Conservation (phyloP, 2,797 vertebrate genomes). For the Danio aesculapii region DNA sequence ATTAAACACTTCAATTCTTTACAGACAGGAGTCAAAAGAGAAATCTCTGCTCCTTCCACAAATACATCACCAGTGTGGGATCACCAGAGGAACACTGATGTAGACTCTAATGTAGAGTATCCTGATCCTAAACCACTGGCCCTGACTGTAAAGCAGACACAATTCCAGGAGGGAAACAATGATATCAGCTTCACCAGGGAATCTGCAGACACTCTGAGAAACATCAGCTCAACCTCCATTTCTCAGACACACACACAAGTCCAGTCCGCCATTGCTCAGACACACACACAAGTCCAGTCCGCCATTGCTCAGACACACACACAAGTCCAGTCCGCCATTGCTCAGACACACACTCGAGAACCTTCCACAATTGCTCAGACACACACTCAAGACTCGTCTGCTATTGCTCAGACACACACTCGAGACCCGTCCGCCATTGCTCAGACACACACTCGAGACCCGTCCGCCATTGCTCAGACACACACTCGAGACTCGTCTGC, state of each 20-base stretch:
- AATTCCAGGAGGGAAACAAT: neutral
- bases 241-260: conserved; percentile 13
- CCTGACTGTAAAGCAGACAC: conserved; percentile 37
- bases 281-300: too few species aligned
- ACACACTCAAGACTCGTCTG: too few species aligned
- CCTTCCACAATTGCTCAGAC: too few species aligned
- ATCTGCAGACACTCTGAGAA: neutral
- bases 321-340: too few species aligned
- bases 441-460: too few species aligned
- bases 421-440: too few species aligned
- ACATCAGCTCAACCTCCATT: conserved; percentile 6
- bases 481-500: too few species aligned
- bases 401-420: too few species aligned
- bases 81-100: conserved; percentile 32
- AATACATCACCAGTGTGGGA: conserved; percentile 50
- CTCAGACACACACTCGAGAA: too few species aligned
- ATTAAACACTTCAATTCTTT: conserved; percentile 59
- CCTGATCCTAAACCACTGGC: conserved; percentile 13
- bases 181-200: conserved; percentile 47
- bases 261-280: too few species aligned
- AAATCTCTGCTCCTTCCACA: conserved; percentile 39
- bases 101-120: conserved; percentile 36
- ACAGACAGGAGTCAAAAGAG: conserved; percentile 50
- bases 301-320: too few species aligned
- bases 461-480: too few species aligned